Base-by-base conservation (phyloP, 2,797 vertebrate species). In the Microchirus variegatus region DNA sequence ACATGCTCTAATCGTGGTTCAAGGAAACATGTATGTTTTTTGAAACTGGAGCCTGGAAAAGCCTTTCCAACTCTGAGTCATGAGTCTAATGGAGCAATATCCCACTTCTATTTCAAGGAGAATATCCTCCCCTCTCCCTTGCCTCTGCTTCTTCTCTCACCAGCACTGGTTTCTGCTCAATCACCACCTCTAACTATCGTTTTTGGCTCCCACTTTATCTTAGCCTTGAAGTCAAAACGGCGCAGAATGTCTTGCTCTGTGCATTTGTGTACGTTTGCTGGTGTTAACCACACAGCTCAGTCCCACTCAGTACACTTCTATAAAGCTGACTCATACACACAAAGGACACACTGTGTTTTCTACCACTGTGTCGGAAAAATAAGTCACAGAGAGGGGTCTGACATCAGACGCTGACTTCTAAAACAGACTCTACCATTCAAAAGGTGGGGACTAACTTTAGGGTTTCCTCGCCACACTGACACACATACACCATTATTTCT, bases 261-360 rank as follows among this genome's bases (percentile, higher is more conserved):
- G 14, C 55, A 49, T 70, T 9, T 53, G 59, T 70, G 44, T 66
- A 42, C 58, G 63, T 53, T 14, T 76, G 53, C 60, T 69, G n/a
- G 49, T 56, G 54, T 72, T 56, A 67, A 80, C 41, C 68, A 59
- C 64, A 63, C 63, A 76, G 74, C 62, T 62, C 73, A 53, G 60
- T 67, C 53, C 47, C 36, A 18, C 73, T 89, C 76, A 84, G 77
- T 86, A 70, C 38, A 64, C 81, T 64, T 81, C 81, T 84, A 80
- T 84, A 63, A 45, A 68, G 40, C 68, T 54, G 61, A 75, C 45
- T 83, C 49, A 44, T 31, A 36, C 36, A 13, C 83, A 91, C 75
- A 91, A 85, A 84, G 80, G 69, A 55, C 65, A 50, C 65, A 48
- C 77, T 77, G 85, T 91, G 89, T 92, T 89, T 85, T 58, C 79